Evolutionary conservation across 2,888 invertebrate species (phyloP), one percentile per base, ranked within the genome.

Genomic region (Athalia rosae): DNA sequence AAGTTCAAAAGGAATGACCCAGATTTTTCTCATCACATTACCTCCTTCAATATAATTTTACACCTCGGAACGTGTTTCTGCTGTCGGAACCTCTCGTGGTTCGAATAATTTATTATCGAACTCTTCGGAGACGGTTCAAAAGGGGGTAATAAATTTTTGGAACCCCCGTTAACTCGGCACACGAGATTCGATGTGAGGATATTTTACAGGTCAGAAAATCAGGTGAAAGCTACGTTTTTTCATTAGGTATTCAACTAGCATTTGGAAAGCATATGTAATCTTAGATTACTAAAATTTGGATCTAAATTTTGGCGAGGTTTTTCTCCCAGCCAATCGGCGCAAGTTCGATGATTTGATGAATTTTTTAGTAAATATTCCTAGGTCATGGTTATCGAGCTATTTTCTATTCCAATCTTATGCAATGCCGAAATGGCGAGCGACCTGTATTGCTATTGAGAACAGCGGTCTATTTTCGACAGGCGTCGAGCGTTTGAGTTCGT

Each of bases 381-480:
- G 85, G 85, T 87, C 87, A 86, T 80, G 85, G 85, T 86, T 86
- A 85, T 80, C 81, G 76, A 77, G 82, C 84, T 87, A 86, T 86
- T 86, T 87, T 85, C 83, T 85, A 83, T 82, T 83, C 79, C 76
- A 73, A 79, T 82, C 82, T 84, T 86, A 84, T 83, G 84, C 85
- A 86, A 86, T 83, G 83, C 81, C 79, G 81, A 81, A 82, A 79
- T 80, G 81, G 81, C 84, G 85, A 84, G 81, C 84, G 85, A 84
- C 83, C 83, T 84, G 83, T 80, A 79, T 77, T 79, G 79, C 82
- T 81, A 85, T 85, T 83, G 83, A 79, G 84, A 85, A 80, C 82
- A 78, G 84, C 74, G 61, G 81, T 87, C 87, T 87, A 87, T 87
- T 87, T 86, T 83, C 84, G 83, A 85, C 83, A 78, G 77, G 79